Evolutionary conservation across 2,113 vertebrate genomes (phyloP).

Genomic region (Gopherus flavomarginatus): DNA sequence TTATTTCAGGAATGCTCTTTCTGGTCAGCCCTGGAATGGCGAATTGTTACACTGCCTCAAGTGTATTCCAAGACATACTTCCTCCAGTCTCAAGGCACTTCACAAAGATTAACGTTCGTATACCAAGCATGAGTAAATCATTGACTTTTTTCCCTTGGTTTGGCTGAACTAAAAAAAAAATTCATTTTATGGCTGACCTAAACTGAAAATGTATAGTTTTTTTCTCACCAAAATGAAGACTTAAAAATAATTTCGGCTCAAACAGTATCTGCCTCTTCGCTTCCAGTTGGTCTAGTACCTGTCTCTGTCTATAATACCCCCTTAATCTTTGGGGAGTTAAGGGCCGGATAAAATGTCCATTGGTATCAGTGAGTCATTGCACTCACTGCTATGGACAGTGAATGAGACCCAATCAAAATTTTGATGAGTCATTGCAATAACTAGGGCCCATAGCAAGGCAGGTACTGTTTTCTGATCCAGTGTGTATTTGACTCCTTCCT

Average conservation of each 20-base stretch:
- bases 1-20: background rate
- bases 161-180: background rate
- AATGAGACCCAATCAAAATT: constrained; percentile 39
- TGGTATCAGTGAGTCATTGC: constrained; percentile 28
- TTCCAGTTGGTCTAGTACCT: background rate
- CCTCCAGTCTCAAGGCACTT: background rate
- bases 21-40: background rate
- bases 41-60: background rate
- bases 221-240: background rate
- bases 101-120: background rate
- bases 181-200: background rate
- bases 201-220: background rate
- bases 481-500: constrained; percentile 9
- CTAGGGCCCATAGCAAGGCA: background rate
- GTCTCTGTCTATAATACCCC: background rate
- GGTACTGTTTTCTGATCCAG: background rate
- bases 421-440: constrained; percentile 42
- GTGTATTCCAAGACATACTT: background rate
- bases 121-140: background rate
- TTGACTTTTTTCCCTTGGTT: background rate
- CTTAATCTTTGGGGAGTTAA: constrained; percentile 2
- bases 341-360: constrained; percentile 22
- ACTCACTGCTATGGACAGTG: background rate
- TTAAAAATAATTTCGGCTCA: background rate
- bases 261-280: background rate